A percentile compares a stretch with the other conserved stretches of the same genome.
These are phyloP conservation scores for Chrysaora quinquecirrha DNA, from an alignment of 30 jellyfish, hydroid and myxozoan genomes.

Conservation along the genomic window DNA sequence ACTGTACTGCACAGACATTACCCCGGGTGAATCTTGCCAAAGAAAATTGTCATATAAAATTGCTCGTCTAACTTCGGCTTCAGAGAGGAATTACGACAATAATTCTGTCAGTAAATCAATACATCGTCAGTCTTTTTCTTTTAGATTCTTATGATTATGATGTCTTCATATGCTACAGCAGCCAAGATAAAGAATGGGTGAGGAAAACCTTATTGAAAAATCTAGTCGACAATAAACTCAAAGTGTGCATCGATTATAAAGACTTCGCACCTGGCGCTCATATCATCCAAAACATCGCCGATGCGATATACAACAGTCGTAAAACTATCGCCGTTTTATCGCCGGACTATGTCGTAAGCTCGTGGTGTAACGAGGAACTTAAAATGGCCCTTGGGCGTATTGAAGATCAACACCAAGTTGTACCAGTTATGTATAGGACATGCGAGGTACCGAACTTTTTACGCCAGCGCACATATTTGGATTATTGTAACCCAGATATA, in stretches of 20 bases:
- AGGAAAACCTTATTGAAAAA: slow-evolving; percentile 36
- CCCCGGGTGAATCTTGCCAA: too few species aligned
- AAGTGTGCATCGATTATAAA: slow-evolving; percentile 77
- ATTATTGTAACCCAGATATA: slow-evolving; percentile 84
- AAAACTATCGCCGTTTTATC: slow-evolving; percentile 89
- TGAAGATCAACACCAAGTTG: slow-evolving; percentile 59
- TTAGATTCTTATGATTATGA: slow-evolving; percentile 45
- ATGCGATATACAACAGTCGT: slow-evolving; percentile 77
- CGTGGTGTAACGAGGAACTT: slow-evolving; percentile 79
- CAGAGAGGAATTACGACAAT: neutral
- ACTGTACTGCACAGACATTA: too few species aligned
- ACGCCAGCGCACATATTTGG: slow-evolving; percentile 76
- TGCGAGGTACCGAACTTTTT: slow-evolving; percentile 75
- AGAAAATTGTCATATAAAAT: too few species aligned
- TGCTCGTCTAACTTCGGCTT: neutral
- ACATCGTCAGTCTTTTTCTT: neutral
- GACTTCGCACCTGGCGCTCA: slow-evolving; percentile 75
- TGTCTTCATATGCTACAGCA: slow-evolving; percentile 88
- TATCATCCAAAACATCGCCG: slow-evolving; percentile 75
- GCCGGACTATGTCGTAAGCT: slow-evolving; percentile 77
- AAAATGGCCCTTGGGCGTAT: slow-evolving; percentile 73
- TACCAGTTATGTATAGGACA: slow-evolving; percentile 77
- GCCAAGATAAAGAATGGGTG: slow-evolving; percentile 87
- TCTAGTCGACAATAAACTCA: slow-evolving; percentile 44
- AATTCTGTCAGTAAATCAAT: neutral